Evolutionary conservation across 2,113 vertebrate species (phyloP).

Genomic region (Chroicocephalus ridibundus): DNA sequence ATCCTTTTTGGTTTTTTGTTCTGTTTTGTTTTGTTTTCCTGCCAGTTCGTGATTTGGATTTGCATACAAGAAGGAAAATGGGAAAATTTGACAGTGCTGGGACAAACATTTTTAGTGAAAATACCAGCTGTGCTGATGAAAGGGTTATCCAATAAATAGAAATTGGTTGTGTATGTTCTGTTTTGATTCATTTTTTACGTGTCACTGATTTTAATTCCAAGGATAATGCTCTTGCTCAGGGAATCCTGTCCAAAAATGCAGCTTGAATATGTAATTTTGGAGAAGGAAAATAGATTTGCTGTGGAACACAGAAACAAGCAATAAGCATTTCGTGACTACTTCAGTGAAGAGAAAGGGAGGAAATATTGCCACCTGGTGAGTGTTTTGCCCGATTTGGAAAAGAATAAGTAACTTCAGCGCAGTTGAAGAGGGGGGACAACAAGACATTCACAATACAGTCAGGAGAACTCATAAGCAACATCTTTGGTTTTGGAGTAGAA

Average conservation of each 20-base stretch:
- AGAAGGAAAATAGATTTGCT: not conserved
- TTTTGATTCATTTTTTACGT: not conserved
- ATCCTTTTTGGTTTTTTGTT: not conserved
- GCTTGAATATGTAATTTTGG: not conserved
- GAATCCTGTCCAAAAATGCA: not conserved
- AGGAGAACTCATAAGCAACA: not conserved
- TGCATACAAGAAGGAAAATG: not conserved
- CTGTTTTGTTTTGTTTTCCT: not conserved
- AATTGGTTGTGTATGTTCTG: not conserved
- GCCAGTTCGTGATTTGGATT: not conserved
- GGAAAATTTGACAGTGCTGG: not conserved
- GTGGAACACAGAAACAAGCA: not conserved
- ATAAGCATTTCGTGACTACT: not conserved
- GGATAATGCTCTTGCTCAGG: not conserved
- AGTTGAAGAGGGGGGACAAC: accelerated
- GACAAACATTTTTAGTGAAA: not conserved
- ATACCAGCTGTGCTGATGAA: not conserved
- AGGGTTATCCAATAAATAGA: not conserved
- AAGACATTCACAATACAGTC: not conserved
- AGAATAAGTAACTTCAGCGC: not conserved
- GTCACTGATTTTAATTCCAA: not conserved
- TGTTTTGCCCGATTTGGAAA: not conserved
- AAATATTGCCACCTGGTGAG: not conserved
- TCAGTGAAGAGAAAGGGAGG: not conserved
- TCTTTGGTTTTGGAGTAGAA: not conserved